These are phyloP conservation scores for Drosophila fungiperda DNA, from an alignment of 2,888 invertebrate species.

Conservation along the genomic window DNA sequence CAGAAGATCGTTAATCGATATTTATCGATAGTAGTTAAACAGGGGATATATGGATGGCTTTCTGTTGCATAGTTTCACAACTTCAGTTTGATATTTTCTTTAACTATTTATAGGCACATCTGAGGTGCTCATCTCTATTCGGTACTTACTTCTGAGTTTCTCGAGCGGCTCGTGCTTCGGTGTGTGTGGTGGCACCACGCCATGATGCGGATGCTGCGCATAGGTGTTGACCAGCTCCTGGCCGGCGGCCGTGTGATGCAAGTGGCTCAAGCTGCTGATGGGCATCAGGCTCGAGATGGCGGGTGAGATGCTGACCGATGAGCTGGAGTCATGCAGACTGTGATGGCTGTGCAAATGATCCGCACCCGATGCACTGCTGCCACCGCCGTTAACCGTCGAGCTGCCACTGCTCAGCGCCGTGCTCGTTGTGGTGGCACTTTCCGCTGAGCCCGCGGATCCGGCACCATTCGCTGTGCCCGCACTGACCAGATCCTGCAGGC, in stretches of 20 bases:
- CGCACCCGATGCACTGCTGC: conserved; percentile 75
- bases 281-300: conserved; percentile 87
- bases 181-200: conserved; percentile 87
- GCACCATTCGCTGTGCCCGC: conserved; percentile 85
- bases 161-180: conserved; percentile 89
- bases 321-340: conserved; percentile 86
- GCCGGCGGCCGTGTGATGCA: conserved; percentile 84
- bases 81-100: neutral
- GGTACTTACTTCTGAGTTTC: conserved; percentile 89
- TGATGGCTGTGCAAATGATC: conserved; percentile 85
- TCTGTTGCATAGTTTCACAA: neutral
- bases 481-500: conserved; percentile 89
- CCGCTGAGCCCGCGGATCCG: conserved; percentile 82
- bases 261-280: conserved; percentile 84
- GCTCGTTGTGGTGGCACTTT: conserved; percentile 81
- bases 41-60: too few relatives aligned
- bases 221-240: conserved; percentile 85
- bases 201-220: conserved; percentile 87
- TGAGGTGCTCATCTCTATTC: conserved; percentile 49
- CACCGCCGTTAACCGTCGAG: conserved; percentile 82
- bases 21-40: neutral
- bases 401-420: conserved; percentile 82
- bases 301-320: conserved; percentile 87
- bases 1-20: neutral
- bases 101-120: neutral